Conservation (phyloP, 2,888 invertebrate genomes). For the Norana najaformis region DNA sequence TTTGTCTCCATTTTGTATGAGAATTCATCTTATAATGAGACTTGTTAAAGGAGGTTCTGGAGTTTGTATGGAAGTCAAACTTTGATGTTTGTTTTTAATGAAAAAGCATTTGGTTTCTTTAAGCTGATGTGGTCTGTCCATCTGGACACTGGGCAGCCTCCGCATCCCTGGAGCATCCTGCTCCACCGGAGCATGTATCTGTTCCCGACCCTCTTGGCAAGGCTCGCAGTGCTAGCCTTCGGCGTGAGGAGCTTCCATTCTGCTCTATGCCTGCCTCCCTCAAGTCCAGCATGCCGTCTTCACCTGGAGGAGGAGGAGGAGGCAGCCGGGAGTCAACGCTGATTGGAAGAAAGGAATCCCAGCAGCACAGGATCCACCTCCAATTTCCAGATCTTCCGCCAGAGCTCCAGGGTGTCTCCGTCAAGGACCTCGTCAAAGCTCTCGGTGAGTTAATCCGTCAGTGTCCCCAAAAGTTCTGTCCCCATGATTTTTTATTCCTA, state of each 20-base stretch:
- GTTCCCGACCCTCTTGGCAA: slow-evolving; percentile 30
- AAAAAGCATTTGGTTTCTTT: neutral
- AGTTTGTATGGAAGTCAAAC: neutral
- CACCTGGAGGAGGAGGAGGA: neutral
- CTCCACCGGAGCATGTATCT: neutral
- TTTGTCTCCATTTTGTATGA: neutral
- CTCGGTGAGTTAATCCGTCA: slow-evolving; percentile 66
- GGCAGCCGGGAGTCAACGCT: neutral
- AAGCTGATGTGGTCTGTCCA: neutral
- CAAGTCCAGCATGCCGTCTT: neutral
- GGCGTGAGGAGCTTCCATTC: slow-evolving; percentile 25
- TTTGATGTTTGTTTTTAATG: neutral
- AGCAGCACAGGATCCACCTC: slow-evolving; percentile 22
- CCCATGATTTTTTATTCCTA: neutral
- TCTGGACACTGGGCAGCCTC: slow-evolving; percentile 14
- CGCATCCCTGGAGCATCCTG: neutral
- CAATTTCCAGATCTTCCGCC: slow-evolving; percentile 52
- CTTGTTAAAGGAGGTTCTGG: neutral
- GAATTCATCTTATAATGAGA: neutral
- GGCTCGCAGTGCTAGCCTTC: slow-evolving; percentile 25
- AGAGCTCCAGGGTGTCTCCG: slow-evolving; percentile 71
- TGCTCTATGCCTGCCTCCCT: neutral
- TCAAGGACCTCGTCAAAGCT: slow-evolving; percentile 75
- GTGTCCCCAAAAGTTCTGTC: neutral
- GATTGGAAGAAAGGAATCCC: neutral